Conservation (phyloP, 2,113 vertebrate species). For the Ivindomyrus marchei region DNA sequence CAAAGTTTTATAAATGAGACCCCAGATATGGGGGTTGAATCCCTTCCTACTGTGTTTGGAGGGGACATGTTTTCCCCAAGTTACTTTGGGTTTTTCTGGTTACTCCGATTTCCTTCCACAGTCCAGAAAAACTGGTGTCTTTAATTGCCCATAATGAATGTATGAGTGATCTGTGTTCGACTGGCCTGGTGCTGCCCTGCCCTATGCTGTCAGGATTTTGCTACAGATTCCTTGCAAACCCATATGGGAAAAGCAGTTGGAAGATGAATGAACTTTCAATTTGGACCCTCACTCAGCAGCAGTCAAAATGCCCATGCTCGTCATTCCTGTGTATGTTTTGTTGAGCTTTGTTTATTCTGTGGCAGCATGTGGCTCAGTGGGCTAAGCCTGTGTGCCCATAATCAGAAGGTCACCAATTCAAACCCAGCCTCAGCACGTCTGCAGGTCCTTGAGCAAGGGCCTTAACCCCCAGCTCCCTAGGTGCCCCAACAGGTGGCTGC, state of each 20-base stretch:
- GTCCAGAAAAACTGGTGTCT: background rate
- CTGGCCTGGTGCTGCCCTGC: background rate
- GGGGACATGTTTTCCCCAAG: background rate
- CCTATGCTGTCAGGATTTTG: background rate
- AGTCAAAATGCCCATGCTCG: no score
- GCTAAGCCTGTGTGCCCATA: no score
- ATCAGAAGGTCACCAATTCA: no score
- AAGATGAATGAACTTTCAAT: background rate
- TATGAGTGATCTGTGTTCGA: background rate
- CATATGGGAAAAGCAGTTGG: background rate
- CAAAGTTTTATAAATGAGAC: no score
- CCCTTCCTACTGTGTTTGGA: background rate
- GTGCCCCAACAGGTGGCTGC: no score
- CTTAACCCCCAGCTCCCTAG: no score
- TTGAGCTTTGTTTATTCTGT: background rate
- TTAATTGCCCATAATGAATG: background rate
- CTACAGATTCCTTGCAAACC: background rate
- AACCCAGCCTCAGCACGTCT: no score
- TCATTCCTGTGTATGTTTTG: background rate
- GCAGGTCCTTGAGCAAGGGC: no score
- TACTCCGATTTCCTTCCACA: background rate
- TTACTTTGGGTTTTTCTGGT: background rate
- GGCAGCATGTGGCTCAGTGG: no score
- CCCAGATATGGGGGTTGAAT: background rate
- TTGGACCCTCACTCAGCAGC: background rate